A percentile compares a stretch with the other conserved stretches of the same genome.
Evolutionary conservation across 2,888 invertebrate species (phyloP).

Genomic region (Troides aeacus): DNA sequence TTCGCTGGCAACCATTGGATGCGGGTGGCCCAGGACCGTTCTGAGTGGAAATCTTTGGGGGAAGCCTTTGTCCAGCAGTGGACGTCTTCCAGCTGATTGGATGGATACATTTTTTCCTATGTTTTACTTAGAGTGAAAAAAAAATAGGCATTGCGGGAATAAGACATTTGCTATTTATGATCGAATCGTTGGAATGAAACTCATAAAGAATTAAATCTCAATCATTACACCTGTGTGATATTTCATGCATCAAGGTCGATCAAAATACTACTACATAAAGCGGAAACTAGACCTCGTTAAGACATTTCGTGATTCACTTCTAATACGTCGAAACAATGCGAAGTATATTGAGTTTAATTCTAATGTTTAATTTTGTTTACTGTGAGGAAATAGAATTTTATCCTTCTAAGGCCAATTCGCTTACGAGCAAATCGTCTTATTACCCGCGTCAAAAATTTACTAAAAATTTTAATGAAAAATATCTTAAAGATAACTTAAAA

Average conservation of each 20-base stretch:
- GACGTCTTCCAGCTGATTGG: too few relatives aligned
- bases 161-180: slow-evolving; percentile 42
- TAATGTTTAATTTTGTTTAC: slow-evolving; percentile 29
- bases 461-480: neutral
- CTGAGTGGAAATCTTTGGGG: too few relatives aligned
- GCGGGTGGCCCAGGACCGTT: too few relatives aligned
- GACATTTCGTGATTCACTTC: neutral
- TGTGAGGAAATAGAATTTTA: slow-evolving; percentile 58
- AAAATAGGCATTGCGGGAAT: neutral
- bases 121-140: neutral
- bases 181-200: slow-evolving; percentile 40
- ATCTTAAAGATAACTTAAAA: neutral
- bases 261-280: slow-evolving; percentile 56
- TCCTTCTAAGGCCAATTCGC: slow-evolving; percentile 45
- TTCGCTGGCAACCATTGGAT: too few relatives aligned
- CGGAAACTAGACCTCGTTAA: slow-evolving; percentile 10
- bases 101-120: too few relatives aligned
- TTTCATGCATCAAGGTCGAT: slow-evolving; percentile 57
- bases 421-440: neutral
- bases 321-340: slow-evolving; percentile 11
- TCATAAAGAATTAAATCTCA: slow-evolving; percentile 72
- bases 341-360: slow-evolving; percentile 1
- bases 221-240: slow-evolving; percentile 73
- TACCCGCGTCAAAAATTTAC: neutral
- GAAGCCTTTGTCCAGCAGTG: too few relatives aligned